Conservation (phyloP, 2,888 invertebrate species). For the Lasioglossum figueresi region DNA sequence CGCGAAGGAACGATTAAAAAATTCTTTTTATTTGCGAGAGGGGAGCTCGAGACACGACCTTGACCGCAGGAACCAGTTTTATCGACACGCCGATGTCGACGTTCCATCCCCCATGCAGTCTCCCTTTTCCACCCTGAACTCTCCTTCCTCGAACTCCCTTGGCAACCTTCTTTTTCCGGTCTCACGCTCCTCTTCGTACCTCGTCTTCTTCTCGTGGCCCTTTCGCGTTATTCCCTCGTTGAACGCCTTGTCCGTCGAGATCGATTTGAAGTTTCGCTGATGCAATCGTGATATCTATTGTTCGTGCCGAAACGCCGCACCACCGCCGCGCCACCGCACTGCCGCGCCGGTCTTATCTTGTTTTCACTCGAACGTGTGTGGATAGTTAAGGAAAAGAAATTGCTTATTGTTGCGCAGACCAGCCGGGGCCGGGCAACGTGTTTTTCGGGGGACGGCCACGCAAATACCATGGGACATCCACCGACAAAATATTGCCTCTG, state of each 20-base stretch:
- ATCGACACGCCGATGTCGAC: constrained; percentile 12
- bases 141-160: background rate
- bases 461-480: background rate
- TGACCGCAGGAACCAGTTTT: background rate
- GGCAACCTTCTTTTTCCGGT: background rate
- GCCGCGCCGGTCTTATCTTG: constrained; percentile 33
- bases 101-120: background rate
- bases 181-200: constrained; percentile 14
- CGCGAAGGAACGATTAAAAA: background rate
- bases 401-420: constrained; percentile 32
- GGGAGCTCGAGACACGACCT: constrained; percentile 2
- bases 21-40: background rate
- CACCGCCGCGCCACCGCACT: background rate
- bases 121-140: background rate
- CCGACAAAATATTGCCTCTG: constrained; percentile 3
- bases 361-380: constrained; percentile 42
- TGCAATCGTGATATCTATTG: constrained; percentile 53
- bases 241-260: constrained; percentile 47
- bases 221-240: constrained; percentile 26
- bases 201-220: constrained; percentile 8
- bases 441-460: background rate
- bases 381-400: constrained; percentile 41
- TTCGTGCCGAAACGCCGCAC: constrained; percentile 11
- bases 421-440: background rate
- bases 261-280: constrained; percentile 57